These are phyloP conservation scores for Himalopsyche phryganea DNA, from an alignment of 1,140 invertebrate genomes.

Conservation along the genomic window DNA sequence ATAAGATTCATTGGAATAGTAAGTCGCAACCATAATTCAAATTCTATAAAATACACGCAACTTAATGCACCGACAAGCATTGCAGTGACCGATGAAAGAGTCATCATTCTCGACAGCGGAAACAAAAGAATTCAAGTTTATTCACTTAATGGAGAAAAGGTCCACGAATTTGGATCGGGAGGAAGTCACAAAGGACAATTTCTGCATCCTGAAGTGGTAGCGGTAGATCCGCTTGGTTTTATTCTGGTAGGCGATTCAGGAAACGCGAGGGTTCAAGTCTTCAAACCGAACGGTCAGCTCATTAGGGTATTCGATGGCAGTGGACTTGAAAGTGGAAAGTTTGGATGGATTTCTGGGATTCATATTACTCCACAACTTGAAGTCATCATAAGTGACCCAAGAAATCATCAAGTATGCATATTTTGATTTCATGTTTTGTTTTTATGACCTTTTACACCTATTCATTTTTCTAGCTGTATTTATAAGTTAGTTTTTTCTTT, in stretches of 20 bases:
- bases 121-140: slow-evolving; percentile 64
- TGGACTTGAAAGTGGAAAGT: slow-evolving; percentile 58
- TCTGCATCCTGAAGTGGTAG: slow-evolving; percentile 63
- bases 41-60: slow-evolving; percentile 45
- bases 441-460: too few relatives aligned
- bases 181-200: slow-evolving; percentile 63
- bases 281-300: slow-evolving; percentile 60
- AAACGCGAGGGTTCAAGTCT: slow-evolving; percentile 73
- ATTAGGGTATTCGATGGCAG: slow-evolving; percentile 62
- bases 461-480: too few relatives aligned
- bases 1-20: slow-evolving; percentile 47
- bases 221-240: slow-evolving; percentile 67
- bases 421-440: too few relatives aligned
- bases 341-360: slow-evolving; percentile 70
- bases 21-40: slow-evolving; percentile 37
- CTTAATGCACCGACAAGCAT: slow-evolving; percentile 69
- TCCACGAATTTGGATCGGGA: slow-evolving; percentile 57
- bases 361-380: slow-evolving; percentile 61
- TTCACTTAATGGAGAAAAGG: slow-evolving; percentile 50
- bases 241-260: slow-evolving; percentile 75
- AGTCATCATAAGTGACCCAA: slow-evolving; percentile 67
- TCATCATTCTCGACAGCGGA: slow-evolving; percentile 63
- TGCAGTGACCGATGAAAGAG: slow-evolving; percentile 53
- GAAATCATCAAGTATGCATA: slow-evolving; percentile 67
- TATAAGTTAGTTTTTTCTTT: too few relatives aligned